phyloP scores from a whole-genome alignment of 1,140 invertebrate species.

The Lutraria rhynchaena region DNA sequence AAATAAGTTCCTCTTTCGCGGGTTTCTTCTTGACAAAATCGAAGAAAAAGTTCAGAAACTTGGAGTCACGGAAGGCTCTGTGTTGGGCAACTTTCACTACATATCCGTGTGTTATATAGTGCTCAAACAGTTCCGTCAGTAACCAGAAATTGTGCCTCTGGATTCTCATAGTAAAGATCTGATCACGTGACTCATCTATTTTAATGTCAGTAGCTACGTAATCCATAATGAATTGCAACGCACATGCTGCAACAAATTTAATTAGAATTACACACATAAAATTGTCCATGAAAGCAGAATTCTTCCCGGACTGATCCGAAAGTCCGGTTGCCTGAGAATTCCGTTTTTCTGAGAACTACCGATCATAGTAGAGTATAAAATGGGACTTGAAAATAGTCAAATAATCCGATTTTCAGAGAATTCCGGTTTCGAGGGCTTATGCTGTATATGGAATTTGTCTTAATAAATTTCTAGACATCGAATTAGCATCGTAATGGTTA shows the following conservation, averaged over 20 bases:
- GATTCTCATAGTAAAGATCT: conserved; percentile 44
- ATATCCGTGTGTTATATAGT: conserved; percentile 32
- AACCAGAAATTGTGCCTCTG: conserved; percentile 20
- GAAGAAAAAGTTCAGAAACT: conserved; percentile 42
- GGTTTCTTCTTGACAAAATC: conserved; percentile 8
- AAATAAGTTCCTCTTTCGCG: neutral
- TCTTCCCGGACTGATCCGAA: too few species aligned
- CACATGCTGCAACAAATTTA: conserved; percentile 37
- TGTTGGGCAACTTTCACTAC: conserved; percentile 37
- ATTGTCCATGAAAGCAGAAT: too few species aligned
- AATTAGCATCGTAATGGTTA: too few species aligned
- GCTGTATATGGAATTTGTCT: too few species aligned
- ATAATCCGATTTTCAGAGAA: too few species aligned
- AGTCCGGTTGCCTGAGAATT: too few species aligned
- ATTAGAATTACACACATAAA: too few species aligned
- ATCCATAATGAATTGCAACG: conserved; percentile 37
- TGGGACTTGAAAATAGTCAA: too few species aligned
- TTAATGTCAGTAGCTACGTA: conserved; percentile 9
- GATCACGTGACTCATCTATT: conserved; percentile 9
- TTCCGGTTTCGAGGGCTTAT: too few species aligned
- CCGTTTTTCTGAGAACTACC: too few species aligned
- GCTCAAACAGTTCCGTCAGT: conserved; percentile 8
- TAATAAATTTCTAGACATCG: too few species aligned
- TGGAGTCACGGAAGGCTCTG: conserved; percentile 11
- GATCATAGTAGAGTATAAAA: too few species aligned